A percentile compares a stretch with the other conserved stretches of the same genome.
phyloP scores from a whole-genome alignment of 1,140 invertebrate genomes.

The Spodoptera frugiperda region DNA sequence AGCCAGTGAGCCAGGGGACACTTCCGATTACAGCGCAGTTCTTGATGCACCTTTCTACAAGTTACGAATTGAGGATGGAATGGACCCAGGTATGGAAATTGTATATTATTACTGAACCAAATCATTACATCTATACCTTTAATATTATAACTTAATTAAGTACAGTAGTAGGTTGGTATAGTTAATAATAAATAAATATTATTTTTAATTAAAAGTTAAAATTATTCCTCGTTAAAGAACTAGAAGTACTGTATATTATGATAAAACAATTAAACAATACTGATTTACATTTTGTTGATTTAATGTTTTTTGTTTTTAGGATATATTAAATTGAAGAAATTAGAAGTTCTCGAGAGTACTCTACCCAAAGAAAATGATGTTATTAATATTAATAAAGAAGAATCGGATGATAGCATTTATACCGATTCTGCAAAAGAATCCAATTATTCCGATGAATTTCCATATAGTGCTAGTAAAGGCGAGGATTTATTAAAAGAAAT shows the following conservation, averaged over 20 bases:
- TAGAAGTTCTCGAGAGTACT: conserved; percentile 82
- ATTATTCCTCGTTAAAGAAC: too few relatives aligned
- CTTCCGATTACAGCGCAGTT: conserved; percentile 87
- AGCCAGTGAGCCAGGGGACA: conserved; percentile 88
- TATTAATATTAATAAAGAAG: conserved; percentile 50
- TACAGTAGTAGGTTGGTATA: too few relatives aligned
- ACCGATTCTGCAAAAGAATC: conserved; percentile 82
- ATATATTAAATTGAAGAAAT: conserved; percentile 85
- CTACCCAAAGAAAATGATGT: conserved; percentile 66
- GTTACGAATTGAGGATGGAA: conserved; percentile 88
- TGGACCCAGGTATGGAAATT: conserved; percentile 85
- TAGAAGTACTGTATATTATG: too few relatives aligned
- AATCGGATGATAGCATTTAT: conserved; percentile 75
- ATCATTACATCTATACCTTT: neutral
- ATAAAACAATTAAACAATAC: too few relatives aligned
- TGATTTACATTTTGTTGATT: neutral
- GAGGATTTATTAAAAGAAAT: conserved; percentile 64
- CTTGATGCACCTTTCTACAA: conserved; percentile 88
- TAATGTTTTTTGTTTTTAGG: conserved; percentile 73
- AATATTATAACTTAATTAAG: too few relatives aligned
- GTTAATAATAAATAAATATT: too few relatives aligned
- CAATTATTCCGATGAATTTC: conserved; percentile 71
- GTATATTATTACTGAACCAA: neutral
- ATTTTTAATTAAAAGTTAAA: too few relatives aligned
- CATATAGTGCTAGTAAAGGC: conserved; percentile 59